Conservation (phyloP, 2,888 invertebrate species). For the Sympetrum striolatum region DNA sequence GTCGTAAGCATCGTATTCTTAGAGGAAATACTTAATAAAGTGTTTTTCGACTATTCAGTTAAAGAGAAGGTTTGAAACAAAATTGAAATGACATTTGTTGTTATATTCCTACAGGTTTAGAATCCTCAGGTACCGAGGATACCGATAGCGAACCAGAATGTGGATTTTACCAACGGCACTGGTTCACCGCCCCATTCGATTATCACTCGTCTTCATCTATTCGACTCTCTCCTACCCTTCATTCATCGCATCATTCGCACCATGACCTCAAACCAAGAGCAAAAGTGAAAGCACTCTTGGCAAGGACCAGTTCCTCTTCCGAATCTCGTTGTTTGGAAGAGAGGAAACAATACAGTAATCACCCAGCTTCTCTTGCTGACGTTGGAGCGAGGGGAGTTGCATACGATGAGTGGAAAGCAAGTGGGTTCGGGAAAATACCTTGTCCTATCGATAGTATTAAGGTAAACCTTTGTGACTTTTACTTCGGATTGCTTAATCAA, state of each 20-base stretch:
- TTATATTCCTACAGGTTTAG: conserved; percentile 54
- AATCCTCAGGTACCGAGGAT: conserved; percentile 60
- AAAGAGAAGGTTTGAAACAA: background rate
- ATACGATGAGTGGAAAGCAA: conserved; percentile 19
- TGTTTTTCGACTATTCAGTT: background rate
- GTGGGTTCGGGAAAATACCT: conserved; percentile 32
- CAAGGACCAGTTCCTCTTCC: conserved; percentile 28
- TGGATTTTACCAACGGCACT: conserved; percentile 56
- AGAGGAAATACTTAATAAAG: too few species aligned
- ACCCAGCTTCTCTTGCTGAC: conserved; percentile 28
- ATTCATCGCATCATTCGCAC: conserved; percentile 16
- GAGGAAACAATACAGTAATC: conserved; percentile 2
- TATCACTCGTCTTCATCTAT: background rate
- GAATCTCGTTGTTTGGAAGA: conserved; percentile 40
- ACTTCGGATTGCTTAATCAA: background rate
- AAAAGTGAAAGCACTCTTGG: conserved; percentile 24
- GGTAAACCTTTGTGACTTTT: background rate
- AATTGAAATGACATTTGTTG: background rate
- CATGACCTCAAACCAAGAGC: conserved; percentile 35
- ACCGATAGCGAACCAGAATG: conserved; percentile 58
- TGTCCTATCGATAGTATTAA: background rate
- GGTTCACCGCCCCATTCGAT: conserved; percentile 55
- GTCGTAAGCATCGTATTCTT: too few species aligned
- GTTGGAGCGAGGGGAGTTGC: conserved; percentile 28
- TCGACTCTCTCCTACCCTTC: conserved; percentile 13